Evolutionary conservation across 1,140 invertebrate genomes (phyloP).

Genomic region (Drosophila truncata): DNA sequence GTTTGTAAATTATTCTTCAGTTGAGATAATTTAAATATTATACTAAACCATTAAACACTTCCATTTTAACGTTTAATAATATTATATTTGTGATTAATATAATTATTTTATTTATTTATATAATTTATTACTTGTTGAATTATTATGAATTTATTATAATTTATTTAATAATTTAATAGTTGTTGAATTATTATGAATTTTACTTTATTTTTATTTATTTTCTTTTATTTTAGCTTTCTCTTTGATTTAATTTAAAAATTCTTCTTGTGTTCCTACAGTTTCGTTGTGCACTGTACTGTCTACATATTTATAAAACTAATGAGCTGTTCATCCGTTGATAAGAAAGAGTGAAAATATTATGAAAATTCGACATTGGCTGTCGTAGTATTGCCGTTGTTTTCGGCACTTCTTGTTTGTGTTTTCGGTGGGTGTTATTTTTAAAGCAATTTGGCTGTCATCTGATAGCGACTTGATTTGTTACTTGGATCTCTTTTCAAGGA

Average conservation of each 20-base stretch:
- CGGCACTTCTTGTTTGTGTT: neutral
- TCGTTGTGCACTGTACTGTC: neutral
- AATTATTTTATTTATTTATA: no score
- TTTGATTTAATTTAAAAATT: neutral
- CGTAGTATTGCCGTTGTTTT: slow-evolving; percentile 3
- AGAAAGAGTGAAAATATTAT: slow-evolving; percentile 31
- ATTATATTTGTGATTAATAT: no score
- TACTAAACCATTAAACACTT: no score
- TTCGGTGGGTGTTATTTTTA: slow-evolving; percentile 10
- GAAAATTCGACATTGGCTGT: neutral
- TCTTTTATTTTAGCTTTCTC: neutral
- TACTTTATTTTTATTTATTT: no score
- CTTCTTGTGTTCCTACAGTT: neutral
- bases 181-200: no score
- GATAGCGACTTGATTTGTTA: slow-evolving; percentile 60
- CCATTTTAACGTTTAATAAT: no score
- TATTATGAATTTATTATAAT: no score
- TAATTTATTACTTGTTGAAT: no score
- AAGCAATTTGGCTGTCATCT: slow-evolving; percentile 64
- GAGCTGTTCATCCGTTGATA: slow-evolving; percentile 54
- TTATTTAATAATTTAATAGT: no score
- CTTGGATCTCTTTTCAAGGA: neutral
- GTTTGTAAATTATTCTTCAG: no score
- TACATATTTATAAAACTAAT: slow-evolving; percentile 60
- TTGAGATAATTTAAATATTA: no score